Conservation (phyloP, 2,888 invertebrate genomes). For the Dyspetes luteomarginatus region DNA sequence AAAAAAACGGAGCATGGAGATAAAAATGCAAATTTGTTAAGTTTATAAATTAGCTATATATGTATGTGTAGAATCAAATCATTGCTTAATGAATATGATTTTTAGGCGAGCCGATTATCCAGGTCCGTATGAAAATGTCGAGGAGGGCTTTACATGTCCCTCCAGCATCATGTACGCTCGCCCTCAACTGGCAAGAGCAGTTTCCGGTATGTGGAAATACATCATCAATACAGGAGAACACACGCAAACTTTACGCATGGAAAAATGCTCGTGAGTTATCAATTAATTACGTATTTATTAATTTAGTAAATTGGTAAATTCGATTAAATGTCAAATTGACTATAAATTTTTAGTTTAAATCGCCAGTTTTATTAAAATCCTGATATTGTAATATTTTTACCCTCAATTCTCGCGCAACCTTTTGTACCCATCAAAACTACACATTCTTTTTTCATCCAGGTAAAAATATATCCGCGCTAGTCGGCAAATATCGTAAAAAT, state of each 20-base stretch:
- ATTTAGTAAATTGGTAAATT: too few species aligned
- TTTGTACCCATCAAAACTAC: too few species aligned
- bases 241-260: slow-evolving; percentile 91
- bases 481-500: too few species aligned
- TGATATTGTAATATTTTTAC: too few species aligned
- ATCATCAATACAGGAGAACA: slow-evolving; percentile 94
- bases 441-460: too few species aligned
- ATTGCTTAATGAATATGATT: slow-evolving; percentile 50
- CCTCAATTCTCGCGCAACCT: too few species aligned
- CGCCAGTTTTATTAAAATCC: neutral
- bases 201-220: slow-evolving; percentile 93
- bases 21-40: slow-evolving; percentile 31
- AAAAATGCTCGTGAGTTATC: slow-evolving; percentile 90
- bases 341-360: neutral
- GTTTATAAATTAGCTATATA: neutral
- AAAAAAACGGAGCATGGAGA: slow-evolving; percentile 21
- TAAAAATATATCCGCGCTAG: too few species aligned
- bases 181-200: slow-evolving; percentile 91
- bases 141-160: slow-evolving; percentile 91
- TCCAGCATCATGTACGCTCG: slow-evolving; percentile 91
- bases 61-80: slow-evolving; percentile 17
- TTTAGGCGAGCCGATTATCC: slow-evolving; percentile 87
- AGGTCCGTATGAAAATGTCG: slow-evolving; percentile 84
- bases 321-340: neutral
- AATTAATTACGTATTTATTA: neutral